Conservation (phyloP, 53 echinoderm and acorn worm genomes). For the Paracentrotus lividus region DNA sequence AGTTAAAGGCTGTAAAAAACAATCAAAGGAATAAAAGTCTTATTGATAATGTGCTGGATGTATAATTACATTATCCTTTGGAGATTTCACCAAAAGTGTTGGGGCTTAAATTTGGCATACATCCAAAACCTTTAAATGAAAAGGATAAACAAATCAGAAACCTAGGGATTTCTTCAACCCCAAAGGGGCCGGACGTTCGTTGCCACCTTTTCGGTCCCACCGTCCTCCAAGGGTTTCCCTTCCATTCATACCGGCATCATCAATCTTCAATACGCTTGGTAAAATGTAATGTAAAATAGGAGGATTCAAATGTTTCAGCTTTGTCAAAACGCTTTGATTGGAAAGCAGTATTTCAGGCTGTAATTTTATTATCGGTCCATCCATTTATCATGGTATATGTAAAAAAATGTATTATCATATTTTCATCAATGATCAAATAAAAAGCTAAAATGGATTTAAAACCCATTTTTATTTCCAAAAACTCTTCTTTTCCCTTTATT, state of each 20-base stretch:
- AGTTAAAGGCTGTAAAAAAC: conserved; percentile 33
- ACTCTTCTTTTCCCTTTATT: too few species aligned
- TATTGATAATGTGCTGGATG: conserved; percentile 8
- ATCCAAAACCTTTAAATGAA: background rate
- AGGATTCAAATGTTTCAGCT: conserved; percentile 15
- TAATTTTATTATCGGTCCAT: conserved; percentile 14
- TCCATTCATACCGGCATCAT: background rate
- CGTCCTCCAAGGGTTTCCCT: too few species aligned
- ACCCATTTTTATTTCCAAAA: too few species aligned
- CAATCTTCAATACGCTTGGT: background rate
- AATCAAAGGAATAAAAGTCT: background rate
- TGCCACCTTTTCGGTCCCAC: background rate
- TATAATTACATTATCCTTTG: background rate
- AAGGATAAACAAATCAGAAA: background rate
- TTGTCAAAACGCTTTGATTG: conserved; percentile 5
- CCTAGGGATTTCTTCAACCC: background rate
- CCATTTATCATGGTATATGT: background rate
- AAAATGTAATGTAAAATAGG: background rate
- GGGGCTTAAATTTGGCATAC: background rate
- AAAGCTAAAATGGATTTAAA: background rate
- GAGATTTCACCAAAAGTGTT: background rate
- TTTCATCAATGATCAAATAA: background rate
- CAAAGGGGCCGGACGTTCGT: background rate
- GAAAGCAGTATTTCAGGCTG: conserved; percentile 43
- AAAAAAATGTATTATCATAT: background rate